These are phyloP conservation scores for Burhinus oedicnemus DNA, from an alignment of 2,113 vertebrate species.

Conservation along the genomic window DNA sequence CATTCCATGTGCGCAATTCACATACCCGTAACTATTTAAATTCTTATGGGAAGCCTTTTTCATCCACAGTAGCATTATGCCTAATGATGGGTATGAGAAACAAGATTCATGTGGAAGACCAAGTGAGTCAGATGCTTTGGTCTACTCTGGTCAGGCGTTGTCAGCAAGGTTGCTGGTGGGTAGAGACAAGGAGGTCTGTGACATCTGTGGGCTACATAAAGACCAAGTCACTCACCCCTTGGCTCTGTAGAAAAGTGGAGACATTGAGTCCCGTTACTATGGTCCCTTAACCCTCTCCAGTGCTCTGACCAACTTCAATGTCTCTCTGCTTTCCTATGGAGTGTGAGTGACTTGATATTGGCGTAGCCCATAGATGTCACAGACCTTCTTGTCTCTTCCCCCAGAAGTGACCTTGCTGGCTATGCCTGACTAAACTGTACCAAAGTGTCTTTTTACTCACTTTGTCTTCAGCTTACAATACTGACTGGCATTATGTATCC, in stretches of 20 bases:
- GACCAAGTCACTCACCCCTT: neutral
- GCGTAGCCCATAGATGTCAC: neutral
- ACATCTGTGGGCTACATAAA: neutral
- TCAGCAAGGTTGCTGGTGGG: neutral
- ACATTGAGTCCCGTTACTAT: fast-evolving
- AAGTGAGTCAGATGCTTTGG: neutral
- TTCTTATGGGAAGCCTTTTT: neutral
- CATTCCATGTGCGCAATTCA: neutral
- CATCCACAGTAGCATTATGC: neutral
- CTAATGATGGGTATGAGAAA: neutral
- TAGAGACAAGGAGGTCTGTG: neutral
- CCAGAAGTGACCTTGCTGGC: neutral
- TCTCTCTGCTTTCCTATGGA: neutral
- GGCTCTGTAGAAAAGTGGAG: neutral
- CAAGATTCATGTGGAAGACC: neutral
- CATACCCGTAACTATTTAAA: neutral
- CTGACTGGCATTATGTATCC: neutral
- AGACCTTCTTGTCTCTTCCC: neutral
- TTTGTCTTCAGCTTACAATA: neutral
- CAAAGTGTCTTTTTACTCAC: neutral
- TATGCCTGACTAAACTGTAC: neutral
- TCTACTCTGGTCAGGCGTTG: neutral
- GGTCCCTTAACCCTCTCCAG: neutral
- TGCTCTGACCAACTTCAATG: neutral
- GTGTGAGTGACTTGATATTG: neutral